phyloP scores from a whole-genome alignment of 2,113 vertebrate genomes.

The Lepisosteus oculatus region DNA sequence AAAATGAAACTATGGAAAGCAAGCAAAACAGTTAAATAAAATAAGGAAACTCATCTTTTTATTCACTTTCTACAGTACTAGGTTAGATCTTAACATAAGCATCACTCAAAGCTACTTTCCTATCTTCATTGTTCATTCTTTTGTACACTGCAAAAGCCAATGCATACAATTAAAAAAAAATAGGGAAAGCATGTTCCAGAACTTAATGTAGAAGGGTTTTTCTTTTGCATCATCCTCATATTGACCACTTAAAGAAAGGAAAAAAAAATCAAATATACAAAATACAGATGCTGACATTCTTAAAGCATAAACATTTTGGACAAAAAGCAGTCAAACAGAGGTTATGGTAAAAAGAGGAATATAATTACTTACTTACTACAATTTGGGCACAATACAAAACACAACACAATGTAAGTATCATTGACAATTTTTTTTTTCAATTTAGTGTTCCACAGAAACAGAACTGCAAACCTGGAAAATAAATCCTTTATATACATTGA shows the following conservation, averaged over 20 bases:
- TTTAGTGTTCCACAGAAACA: conserved; percentile 67
- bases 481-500: conserved; percentile 67
- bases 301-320: conserved; percentile 61
- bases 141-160: conserved; percentile 61
- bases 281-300: conserved; percentile 35
- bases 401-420: conserved; percentile 59
- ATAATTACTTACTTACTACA: conserved; percentile 30
- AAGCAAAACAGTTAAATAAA: background rate
- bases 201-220: conserved; percentile 26
- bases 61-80: conserved; percentile 67
- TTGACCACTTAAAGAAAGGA: conserved; percentile 37
- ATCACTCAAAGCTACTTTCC: conserved; percentile 58
- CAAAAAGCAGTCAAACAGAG: conserved; percentile 48
- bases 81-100: conserved; percentile 66
- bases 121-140: conserved; percentile 58
- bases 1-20: background rate
- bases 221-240: conserved; percentile 14
- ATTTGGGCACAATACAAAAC: conserved; percentile 48
- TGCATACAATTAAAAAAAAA: conserved; percentile 53
- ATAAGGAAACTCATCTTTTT: conserved; percentile 56
- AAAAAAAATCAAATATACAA: conserved; percentile 23
- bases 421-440: conserved; percentile 41
- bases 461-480: conserved; percentile 60
- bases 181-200: conserved; percentile 21
- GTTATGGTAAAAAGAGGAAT: conserved; percentile 45